Conservation (phyloP, 2,797 vertebrate species). For the Sebastes taczanowskii region DNA sequence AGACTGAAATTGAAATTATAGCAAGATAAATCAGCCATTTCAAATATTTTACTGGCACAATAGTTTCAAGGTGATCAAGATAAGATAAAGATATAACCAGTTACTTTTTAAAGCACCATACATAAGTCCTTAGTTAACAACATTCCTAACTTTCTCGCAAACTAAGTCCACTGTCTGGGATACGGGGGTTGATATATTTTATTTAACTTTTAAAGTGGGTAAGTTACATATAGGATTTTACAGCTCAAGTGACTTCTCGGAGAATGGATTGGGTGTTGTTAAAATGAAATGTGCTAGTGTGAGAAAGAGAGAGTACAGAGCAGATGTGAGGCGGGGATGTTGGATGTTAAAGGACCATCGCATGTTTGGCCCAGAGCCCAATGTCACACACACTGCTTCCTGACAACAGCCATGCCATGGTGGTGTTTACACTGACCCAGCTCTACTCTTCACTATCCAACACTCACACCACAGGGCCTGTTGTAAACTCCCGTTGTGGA, state of each 20-base stretch:
- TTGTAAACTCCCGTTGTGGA: conserved; percentile 44
- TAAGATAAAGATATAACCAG: not conserved
- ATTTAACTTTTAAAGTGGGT: conserved; percentile 9
- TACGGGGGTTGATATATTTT: not conserved
- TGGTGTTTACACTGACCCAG: conserved; percentile 75
- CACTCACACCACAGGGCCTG: conserved; percentile 30
- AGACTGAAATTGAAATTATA: not conserved
- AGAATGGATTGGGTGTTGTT: conserved; percentile 31
- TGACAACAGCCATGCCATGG: conserved; percentile 79
- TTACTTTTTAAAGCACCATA: not conserved
- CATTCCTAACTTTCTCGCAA: not conserved
- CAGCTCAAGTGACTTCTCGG: not conserved
- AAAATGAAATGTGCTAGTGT: conserved; percentile 54
- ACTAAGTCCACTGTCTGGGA: not conserved
- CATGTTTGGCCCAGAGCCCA: conserved; percentile 71
- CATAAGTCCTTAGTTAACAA: not conserved
- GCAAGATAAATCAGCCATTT: not conserved
- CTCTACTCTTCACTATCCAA: conserved; percentile 47
- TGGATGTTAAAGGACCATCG: conserved; percentile 59
- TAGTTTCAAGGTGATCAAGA: not conserved
- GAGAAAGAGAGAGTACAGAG: conserved; percentile 52
- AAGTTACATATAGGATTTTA: not conserved
- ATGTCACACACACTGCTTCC: conserved; percentile 80
- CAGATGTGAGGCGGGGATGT: conserved; percentile 71
- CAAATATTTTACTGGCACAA: not conserved